A percentile compares a stretch with the other conserved stretches of the same genome.
Evolutionary conservation across 2,797 vertebrate species (phyloP).

Genomic region (Acridotheres tristis): DNA sequence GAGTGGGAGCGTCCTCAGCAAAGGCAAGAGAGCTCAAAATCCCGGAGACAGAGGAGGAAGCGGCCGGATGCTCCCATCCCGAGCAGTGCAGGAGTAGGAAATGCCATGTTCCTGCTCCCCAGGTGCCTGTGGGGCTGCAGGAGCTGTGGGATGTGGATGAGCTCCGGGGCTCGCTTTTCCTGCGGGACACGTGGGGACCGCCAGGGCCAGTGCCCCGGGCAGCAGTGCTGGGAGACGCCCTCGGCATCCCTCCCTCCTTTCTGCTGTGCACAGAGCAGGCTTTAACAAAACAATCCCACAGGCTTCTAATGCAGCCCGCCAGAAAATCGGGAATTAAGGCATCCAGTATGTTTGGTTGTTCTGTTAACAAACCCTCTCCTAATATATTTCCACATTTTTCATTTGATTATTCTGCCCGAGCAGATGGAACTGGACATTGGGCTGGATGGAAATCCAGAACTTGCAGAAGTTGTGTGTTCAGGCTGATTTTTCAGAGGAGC

Average conservation of each 20-base stretch:
- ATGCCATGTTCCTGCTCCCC: neutral
- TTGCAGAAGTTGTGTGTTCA: neutral
- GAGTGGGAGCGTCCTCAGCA: neutral
- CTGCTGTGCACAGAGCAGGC: neutral
- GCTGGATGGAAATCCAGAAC: neutral
- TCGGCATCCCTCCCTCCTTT: neutral
- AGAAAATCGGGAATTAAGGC: neutral
- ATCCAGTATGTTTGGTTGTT: accelerated
- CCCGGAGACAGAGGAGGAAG: neutral
- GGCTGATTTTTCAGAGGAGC: neutral
- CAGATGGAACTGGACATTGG: neutral
- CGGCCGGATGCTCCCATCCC: accelerated
- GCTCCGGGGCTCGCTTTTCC: neutral
- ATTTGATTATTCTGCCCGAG: accelerated
- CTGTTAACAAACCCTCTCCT: neutral
- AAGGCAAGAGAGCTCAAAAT: neutral
- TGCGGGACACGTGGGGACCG: neutral
- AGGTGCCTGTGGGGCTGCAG: neutral
- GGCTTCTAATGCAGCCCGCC: neutral
- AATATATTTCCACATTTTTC: accelerated
- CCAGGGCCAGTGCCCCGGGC: neutral
- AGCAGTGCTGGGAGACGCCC: neutral
- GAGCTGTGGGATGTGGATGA: neutral
- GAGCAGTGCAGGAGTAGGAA: accelerated
- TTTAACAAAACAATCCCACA: neutral